These are phyloP conservation scores for Stenoptilia bipunctidactyla DNA, from an alignment of 2,888 invertebrate species.

Conservation along the genomic window DNA sequence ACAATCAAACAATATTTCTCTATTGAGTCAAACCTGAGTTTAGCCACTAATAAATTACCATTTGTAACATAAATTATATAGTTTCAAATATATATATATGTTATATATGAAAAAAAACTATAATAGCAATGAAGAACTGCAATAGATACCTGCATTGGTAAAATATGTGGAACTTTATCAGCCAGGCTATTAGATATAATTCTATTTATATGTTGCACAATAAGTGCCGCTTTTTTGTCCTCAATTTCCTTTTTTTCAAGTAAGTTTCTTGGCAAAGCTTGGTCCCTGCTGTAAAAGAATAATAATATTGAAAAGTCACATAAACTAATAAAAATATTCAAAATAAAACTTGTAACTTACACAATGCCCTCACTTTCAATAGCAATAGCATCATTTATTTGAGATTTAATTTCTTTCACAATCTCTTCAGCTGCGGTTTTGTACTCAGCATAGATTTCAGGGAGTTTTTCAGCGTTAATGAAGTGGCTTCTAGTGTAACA, in stretches of 20 bases:
- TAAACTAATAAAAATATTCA: too few relatives aligned
- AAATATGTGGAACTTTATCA: slow-evolving; percentile 72
- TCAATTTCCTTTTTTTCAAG: slow-evolving; percentile 33
- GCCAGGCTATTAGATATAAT: slow-evolving; percentile 73
- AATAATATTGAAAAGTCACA: too few relatives aligned
- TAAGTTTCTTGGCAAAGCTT: background rate
- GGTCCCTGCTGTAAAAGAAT: too few relatives aligned
- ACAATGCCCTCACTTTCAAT: slow-evolving; percentile 71
- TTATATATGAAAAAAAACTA: too few relatives aligned
- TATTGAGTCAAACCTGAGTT: too few relatives aligned
- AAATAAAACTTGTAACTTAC: slow-evolving; percentile 50
- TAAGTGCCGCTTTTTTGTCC: slow-evolving; percentile 52
- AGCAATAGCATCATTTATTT: slow-evolving; percentile 75
- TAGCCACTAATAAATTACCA: too few relatives aligned
- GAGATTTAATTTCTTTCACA: slow-evolving; percentile 63
- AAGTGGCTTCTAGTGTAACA: slow-evolving; percentile 85
- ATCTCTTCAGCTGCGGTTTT: slow-evolving; percentile 53
- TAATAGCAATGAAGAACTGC: too few relatives aligned
- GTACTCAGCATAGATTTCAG: slow-evolving; percentile 67
- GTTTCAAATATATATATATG: too few relatives aligned
- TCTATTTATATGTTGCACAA: slow-evolving; percentile 79
- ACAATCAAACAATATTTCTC: too few relatives aligned
- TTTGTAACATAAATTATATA: too few relatives aligned
- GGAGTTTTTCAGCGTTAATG: slow-evolving; percentile 69
- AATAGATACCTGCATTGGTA: slow-evolving; percentile 72